Evolutionary conservation across 2,113 vertebrate genomes (phyloP), one percentile per base, ranked within the genome.

Genomic region (Ceratotherium simum): DNA sequence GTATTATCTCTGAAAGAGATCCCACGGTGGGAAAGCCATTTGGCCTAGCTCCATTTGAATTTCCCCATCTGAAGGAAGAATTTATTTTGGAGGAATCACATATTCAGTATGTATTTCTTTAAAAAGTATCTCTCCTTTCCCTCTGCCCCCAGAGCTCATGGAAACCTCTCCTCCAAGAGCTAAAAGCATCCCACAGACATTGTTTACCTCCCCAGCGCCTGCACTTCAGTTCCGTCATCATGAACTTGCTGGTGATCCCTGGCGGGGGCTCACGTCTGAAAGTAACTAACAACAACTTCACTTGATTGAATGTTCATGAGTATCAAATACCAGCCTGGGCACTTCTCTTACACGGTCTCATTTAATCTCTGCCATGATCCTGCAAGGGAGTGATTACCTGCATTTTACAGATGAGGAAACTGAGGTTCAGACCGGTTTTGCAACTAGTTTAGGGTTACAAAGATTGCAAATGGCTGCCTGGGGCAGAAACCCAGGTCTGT

Each of bases 391-490:
- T 11, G 8, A 67, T 86, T 54, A 83, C 39, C 13, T 60, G 16
- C 42, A 79, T 69, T 83, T 78, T 91, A 85, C 16, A 97, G 54
- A 85, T 56, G 79, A 90, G 33, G 46, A 96, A 96, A 70, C 27
- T n/a, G 51, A 87, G 42, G 29, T 54, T 91, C 60, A 83, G 79
- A 36, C 27, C 65, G 33, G 36, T 75, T 95, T 93, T 91, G 29
- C 11, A n/a, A 56, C 9, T 64, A 14, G 20, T 58, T 89, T 42
- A 62, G 31, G 17, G 39, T 25, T 78, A 39, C 48, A 58, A 69
- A 78, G 33, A 78, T 94, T 48, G 2, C 25, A 79, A 46, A 56
- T 67, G 81, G 70, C 72, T 39, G 21, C 2, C 65, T 88, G 21
- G 39, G 42, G 76, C 17, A 85, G 60, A 95, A 81, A 65, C 48